Base-by-base conservation (phyloP, 2,797 vertebrate genomes). In the Molossus molossus region DNA sequence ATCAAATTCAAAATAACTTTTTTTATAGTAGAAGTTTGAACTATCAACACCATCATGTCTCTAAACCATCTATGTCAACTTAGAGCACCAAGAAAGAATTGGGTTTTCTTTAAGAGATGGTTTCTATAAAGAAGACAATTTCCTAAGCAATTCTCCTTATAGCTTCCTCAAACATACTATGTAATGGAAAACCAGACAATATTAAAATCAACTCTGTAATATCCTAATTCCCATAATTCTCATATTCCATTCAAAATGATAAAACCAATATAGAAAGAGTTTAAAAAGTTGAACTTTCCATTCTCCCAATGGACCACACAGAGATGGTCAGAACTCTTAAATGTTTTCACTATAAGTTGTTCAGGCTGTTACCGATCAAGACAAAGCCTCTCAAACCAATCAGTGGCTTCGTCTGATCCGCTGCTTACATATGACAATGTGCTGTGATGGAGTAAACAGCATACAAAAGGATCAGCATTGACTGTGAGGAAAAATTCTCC, bases 11-110 rank as follows among this genome's bases (percentile, higher is more conserved):
- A 60, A 81, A 65, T 48, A 65, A 72, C 64, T 25, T 37, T 92
- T 93, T 94, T 65, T 55, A 96, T 14, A 62, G 17, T 27, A 90
- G 79, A n/a, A 40, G 94, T 69, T 29, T 84, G 80, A 94, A 69
- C 40, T 70, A 90, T 76, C n/a, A 85, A 83, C 9, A 80, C 58
- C n/a, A 79, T 75, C 27, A 84, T 29, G 7, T 73, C 4, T 75
- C 73, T 86, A 75, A 77, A 95, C 86, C 60, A 60, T 25, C 69
- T 73, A 45, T 57, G 53, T 27, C n/a, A 87, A 84, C 77, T 90
- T 11, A 95, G 40, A 76, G 60, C 57, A 81, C 83, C 82, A 87
- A 77, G 25, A 77, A 87, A 83, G 67, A 94, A 69, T 5, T 58
- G 53, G 17, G 20, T 81, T 91, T 89, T 83, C 33, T 89, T 86